Conservation (phyloP, 2,888 invertebrate species). For the Caradrina clavipalpis region DNA sequence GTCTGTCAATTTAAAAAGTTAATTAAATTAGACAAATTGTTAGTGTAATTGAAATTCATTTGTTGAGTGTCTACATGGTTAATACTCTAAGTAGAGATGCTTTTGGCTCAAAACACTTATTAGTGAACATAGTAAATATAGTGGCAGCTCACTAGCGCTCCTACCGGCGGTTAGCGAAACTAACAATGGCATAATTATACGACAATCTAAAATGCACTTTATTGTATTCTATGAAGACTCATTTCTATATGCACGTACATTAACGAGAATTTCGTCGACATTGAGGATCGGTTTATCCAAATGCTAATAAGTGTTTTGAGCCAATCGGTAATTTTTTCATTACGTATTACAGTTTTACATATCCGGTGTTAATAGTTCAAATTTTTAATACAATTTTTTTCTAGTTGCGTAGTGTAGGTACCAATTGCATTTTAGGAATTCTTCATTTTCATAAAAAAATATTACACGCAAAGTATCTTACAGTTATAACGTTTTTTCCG, state of each 20-base stretch:
- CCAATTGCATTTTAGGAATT: conserved; percentile 65
- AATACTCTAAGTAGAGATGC: conserved; percentile 37
- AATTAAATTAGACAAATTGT: conserved; percentile 70
- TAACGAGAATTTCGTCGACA: background rate
- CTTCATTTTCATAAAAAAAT: conserved; percentile 30
- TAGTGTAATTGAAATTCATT: conserved; percentile 54
- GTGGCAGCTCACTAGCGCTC: conserved; percentile 10
- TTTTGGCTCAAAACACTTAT: conserved; percentile 30
- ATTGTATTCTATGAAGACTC: background rate
- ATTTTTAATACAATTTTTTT: conserved; percentile 66
- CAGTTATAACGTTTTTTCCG: conserved; percentile 4
- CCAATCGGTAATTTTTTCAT: conserved; percentile 38
- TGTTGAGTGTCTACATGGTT: conserved; percentile 35
- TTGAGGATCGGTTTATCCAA: background rate
- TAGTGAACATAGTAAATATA: background rate
- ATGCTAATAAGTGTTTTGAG: conserved; percentile 33
- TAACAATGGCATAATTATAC: conserved; percentile 1
- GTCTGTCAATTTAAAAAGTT: conserved; percentile 77
- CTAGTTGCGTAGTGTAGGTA: conserved; percentile 64
- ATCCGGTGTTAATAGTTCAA: conserved; percentile 71
- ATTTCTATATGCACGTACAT: conserved; percentile 15
- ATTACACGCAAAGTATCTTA: conserved; percentile 34
- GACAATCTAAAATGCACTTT: conserved; percentile 23
- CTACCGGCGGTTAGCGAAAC: conserved; percentile 2
- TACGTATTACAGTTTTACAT: conserved; percentile 59